Base-by-base conservation (phyloP, 2,113 vertebrate genomes). In the Brachyhypopomus gauderio region DNA sequence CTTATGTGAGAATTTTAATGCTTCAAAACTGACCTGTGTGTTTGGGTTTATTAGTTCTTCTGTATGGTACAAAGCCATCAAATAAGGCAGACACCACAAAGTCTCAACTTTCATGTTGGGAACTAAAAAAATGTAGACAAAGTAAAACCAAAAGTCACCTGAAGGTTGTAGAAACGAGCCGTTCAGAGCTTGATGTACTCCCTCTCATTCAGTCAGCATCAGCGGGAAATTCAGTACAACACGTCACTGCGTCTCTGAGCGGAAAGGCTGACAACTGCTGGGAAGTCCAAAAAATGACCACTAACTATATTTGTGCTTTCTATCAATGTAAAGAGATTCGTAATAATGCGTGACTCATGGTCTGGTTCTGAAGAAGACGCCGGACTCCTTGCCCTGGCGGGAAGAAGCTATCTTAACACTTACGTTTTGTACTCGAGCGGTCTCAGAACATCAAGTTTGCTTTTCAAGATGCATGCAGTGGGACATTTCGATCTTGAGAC, bases 401-500 rank as follows among this genome's bases (percentile, higher is more conserved):
- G 81, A 80, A 71, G 69, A 67, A 22, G 1, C 36, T 41, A 52
- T 66, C 84, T 77, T 72, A n/a, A 79, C 66, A 19, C 58, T 27
- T 11, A 5, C 41, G 63, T 69, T 82, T 73, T 72, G 64, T 76
- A 64, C 64, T 78, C 67, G 22, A 66, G 52, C 70, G 36, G 75
- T 79, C 79, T 19, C 20, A 38, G 25, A 72, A 71, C 22, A 12
- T 67, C 72, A 67, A 30, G 48, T 81, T 79, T 20, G 56, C 77
- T 60, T 71, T 45, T 71, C 23, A 70, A 72, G 45, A 66, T 41
- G 72, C 60, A 75, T 48, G 77, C 52, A 84, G 60, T 52, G 76
- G 3, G 85, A 84, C 82, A 84, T 72, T 79, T 74, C 41, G 58
- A 86, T 81, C 79, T 82, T 30, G 30, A 84, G 77, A 86, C 83